These are phyloP conservation scores for Melanchra persicariae DNA, from an alignment of 2,888 invertebrate species.

Conservation along the genomic window DNA sequence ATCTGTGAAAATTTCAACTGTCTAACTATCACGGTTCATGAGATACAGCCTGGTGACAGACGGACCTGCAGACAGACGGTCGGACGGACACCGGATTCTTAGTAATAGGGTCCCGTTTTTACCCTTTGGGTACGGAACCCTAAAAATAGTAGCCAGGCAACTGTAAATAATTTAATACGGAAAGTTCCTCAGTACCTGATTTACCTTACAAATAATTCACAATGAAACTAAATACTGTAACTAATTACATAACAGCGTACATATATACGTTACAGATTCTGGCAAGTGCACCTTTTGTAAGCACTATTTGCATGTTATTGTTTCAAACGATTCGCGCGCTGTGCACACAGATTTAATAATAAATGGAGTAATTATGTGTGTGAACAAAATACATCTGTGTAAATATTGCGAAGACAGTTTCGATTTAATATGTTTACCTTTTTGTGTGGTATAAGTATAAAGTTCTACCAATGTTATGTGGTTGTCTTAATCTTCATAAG, in stretches of 20 bases:
- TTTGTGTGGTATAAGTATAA: too few species aligned
- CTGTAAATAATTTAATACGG: background rate
- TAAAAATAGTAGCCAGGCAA: background rate
- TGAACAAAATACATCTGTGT: background rate
- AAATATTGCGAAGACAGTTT: too few species aligned
- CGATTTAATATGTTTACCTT: too few species aligned
- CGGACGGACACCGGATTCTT: too few species aligned
- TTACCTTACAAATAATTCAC: background rate
- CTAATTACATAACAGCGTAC: constrained; percentile 22
- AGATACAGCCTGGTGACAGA: too few species aligned
- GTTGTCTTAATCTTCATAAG: too few species aligned
- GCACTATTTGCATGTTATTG: constrained; percentile 54
- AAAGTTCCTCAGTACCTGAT: background rate
- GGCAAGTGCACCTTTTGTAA: constrained; percentile 30
- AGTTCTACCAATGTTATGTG: too few species aligned
- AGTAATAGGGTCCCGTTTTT: too few species aligned
- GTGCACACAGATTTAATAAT: constrained; percentile 12
- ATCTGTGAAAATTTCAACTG: too few species aligned
- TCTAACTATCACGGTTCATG: too few species aligned
- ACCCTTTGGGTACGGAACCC: too few species aligned
- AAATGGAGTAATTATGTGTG: constrained; percentile 36
- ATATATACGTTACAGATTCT: constrained; percentile 48
- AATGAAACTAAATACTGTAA: constrained; percentile 28
- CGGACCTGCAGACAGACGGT: too few species aligned
- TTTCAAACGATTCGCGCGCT: constrained; percentile 41